phyloP scores from a whole-genome alignment of 2,113 vertebrate genomes.

The Chrysochloris asiatica region DNA sequence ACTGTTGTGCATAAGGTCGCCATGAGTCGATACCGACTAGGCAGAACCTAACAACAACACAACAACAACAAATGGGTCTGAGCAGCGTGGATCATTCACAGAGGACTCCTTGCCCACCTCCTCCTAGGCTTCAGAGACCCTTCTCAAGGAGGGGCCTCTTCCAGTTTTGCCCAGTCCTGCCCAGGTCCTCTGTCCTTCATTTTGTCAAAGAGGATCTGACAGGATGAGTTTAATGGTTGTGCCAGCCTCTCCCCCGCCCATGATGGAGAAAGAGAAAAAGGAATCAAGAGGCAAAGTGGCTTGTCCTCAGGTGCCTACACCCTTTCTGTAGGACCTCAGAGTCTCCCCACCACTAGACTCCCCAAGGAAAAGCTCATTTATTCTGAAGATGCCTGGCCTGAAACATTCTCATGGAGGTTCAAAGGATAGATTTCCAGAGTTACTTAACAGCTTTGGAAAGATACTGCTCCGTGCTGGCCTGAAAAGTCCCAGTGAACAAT shows the following conservation, averaged over 20 bases:
- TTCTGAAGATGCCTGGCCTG: not conserved
- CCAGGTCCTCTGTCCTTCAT: not conserved
- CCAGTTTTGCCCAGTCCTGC: not conserved
- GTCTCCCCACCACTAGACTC: not conserved
- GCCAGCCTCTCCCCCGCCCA: not conserved
- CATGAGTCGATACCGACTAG: no score
- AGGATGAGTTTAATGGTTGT: not conserved
- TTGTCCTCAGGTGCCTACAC: not conserved
- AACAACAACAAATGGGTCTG: not conserved
- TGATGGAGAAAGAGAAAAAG: not conserved
- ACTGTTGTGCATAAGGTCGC: no score
- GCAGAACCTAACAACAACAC: no score
- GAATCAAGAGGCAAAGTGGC: not conserved
- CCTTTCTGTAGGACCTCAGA: not conserved
- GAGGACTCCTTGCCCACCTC: not conserved
- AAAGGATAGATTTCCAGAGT: no score
- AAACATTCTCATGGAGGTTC: no score
- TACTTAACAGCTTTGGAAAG: not conserved
- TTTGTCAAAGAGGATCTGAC: not conserved
- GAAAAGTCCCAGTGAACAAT: not conserved
- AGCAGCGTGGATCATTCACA: not conserved
- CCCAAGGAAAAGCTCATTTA: not conserved
- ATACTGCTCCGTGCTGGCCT: accelerated
- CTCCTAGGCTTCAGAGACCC: not conserved
- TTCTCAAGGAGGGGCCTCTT: no score